Percentiles rank a stretch among this genome's conserved stretches.
These are phyloP conservation scores for Eidolon helvum DNA, from an alignment of 2,113 vertebrate species.

Conservation along the genomic window DNA sequence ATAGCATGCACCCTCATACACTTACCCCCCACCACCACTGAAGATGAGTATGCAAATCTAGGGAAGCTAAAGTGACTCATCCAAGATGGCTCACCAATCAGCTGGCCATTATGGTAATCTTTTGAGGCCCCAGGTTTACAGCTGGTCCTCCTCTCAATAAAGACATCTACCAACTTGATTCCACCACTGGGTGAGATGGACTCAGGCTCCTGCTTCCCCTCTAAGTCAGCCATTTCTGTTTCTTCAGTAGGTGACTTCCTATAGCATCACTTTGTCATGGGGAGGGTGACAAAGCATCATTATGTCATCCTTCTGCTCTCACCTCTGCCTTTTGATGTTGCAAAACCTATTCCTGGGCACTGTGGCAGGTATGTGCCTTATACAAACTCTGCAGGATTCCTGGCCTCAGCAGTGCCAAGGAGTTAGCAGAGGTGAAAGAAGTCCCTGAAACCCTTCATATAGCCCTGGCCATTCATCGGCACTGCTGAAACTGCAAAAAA, in stretches of 20 bases:
- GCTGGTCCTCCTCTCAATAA: slow-evolving; percentile 50
- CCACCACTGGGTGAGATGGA: background rate
- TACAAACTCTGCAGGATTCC: background rate
- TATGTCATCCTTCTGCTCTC: background rate
- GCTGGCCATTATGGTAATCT: slow-evolving; percentile 48
- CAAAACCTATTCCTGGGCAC: background rate
- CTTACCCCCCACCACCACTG: background rate
- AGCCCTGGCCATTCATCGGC: background rate
- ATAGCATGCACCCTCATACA: background rate
- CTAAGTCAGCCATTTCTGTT: background rate
- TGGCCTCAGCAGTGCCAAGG: background rate
- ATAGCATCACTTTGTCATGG: background rate
- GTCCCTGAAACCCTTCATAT: background rate
- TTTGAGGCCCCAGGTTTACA: background rate
- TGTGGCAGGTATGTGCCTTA: background rate
- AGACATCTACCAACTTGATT: slow-evolving; percentile 38
- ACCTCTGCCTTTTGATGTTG: background rate
- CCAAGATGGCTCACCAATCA: background rate
- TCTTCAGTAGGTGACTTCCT: background rate
- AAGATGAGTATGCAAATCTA: background rate
- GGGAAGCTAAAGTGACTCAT: background rate
- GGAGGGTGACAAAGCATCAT: background rate
- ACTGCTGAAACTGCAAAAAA: background rate
- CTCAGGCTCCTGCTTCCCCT: background rate
- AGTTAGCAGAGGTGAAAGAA: background rate